Evolutionary conservation across 2,888 invertebrate genomes (phyloP).

Genomic region (Pristionchus maxplancki): DNA sequence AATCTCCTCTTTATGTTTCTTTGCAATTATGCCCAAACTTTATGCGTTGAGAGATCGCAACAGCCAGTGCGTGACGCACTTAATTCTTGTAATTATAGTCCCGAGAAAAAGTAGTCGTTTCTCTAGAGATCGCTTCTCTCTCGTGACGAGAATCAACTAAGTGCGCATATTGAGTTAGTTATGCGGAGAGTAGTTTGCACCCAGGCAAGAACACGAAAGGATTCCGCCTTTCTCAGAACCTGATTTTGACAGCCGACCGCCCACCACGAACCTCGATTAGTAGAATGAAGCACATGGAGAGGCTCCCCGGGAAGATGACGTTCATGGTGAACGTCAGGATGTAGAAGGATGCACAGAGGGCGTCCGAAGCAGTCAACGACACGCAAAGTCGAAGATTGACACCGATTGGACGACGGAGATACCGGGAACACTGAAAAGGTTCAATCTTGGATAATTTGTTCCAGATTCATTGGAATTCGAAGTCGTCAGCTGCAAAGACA

Average conservation of each 20-base stretch:
- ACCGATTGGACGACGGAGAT: conserved; percentile 70
- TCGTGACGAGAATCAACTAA: conserved; percentile 2
- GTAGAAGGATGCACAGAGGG: conserved; percentile 72
- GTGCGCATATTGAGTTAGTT: conserved; percentile 27
- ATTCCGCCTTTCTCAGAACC: neutral
- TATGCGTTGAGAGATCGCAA: neutral
- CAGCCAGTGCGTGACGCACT: neutral
- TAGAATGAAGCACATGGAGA: conserved; percentile 71
- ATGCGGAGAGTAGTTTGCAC: conserved; percentile 29
- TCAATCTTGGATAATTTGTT: too few relatives aligned
- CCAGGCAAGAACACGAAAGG: neutral
- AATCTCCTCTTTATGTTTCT: too few relatives aligned
- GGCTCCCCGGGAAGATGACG: conserved; percentile 65
- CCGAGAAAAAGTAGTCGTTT: neutral
- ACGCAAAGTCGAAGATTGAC: conserved; percentile 74
- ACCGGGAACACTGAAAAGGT: conserved; percentile 70
- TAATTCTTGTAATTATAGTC: conserved; percentile 24
- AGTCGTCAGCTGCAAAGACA: too few relatives aligned
- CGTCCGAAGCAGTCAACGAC: conserved; percentile 70
- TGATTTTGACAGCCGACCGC: neutral
- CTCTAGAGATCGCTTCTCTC: neutral
- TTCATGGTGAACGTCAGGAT: conserved; percentile 71
- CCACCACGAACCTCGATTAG: conserved; percentile 66
- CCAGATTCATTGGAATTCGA: too few relatives aligned
- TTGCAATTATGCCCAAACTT: neutral